Evolutionary conservation across 2,888 invertebrate genomes (phyloP), one percentile per base, ranked within the genome.

Genomic region (Thalpophila matura): DNA sequence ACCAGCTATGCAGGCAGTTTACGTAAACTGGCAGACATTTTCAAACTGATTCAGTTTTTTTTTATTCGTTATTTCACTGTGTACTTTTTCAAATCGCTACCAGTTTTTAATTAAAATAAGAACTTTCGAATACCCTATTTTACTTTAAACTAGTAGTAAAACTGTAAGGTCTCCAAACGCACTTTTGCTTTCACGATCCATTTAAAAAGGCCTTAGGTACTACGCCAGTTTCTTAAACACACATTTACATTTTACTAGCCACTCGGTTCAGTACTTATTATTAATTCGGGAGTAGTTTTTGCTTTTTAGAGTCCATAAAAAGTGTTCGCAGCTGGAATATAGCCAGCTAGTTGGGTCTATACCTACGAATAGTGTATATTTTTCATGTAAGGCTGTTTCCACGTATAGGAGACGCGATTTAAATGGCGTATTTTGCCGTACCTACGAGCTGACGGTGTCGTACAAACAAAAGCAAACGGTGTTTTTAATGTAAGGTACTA

Each of bases 291-390:
- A 22, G 40, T 56, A 47, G 43, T 65, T 43, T 37, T 56, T 65
- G 18, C 50, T 10, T 49, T 64, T 45, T 18, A 43, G 35, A 22
- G 31, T 31, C 20, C 26, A 35, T 64, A 64, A 66, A 63, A 64
- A 57, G 66, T 66, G 37, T 49, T 57, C 3, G 45, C 26, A 57
- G 37, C 31, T 64, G 67, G 66, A 66, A 64, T 66, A 37, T 43
- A 38, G 57, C 49, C 49, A 66, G 37, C 42, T 37, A 57, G 26
- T 22, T 43, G 26, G 65, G 7, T 65, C n/a, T 31, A 24, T 43
- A 66, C 16, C 33, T 43, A 56, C 37, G 18, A n/a, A n/a, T 6
- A 4, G 12, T 54, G 14, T 53, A 27, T 47, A 40, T 27, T 46
- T 58, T 56, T 60, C 12, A 38, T 33, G 46, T 12, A 3, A 38